Percentiles rank a stretch among this genome's conserved stretches.
phyloP scores from a whole-genome alignment of 2,888 invertebrate genomes.

The Nephrotoma flavescens region DNA sequence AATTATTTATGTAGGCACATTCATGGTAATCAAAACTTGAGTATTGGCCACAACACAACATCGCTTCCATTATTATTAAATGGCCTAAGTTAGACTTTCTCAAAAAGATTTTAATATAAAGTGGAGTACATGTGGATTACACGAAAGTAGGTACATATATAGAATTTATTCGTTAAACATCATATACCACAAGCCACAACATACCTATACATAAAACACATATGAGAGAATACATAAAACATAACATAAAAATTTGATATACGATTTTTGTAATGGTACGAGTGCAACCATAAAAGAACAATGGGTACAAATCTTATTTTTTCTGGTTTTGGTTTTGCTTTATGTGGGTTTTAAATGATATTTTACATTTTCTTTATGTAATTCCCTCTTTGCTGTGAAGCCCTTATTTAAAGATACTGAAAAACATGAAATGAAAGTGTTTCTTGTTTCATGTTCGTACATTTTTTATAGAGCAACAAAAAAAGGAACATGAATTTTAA shows the following conservation, averaged over 20 bases:
- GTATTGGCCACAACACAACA: no score
- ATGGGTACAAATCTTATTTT: background rate
- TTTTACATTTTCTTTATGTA: background rate
- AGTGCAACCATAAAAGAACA: background rate
- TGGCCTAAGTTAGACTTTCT: no score
- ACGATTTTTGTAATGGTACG: background rate
- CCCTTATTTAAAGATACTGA: background rate
- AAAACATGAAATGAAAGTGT: background rate
- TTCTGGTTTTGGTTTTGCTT: background rate
- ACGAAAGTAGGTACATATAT: no score
- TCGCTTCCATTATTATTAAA: no score
- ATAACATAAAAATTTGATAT: background rate
- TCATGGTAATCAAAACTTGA: no score
- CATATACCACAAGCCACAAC: no score
- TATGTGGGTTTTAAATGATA: background rate
- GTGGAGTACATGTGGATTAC: no score
- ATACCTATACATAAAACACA: no score
- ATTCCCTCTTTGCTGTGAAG: background rate
- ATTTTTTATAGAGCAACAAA: background rate
- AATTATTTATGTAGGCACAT: no score
- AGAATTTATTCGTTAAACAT: no score
- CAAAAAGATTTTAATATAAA: no score
- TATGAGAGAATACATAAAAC: no score
- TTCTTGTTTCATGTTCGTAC: background rate
- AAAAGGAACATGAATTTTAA: background rate